Evolutionary conservation across 2,113 vertebrate genomes (phyloP), one percentile per base, ranked within the genome.

Genomic region (Nyctibius bracteatus): DNA sequence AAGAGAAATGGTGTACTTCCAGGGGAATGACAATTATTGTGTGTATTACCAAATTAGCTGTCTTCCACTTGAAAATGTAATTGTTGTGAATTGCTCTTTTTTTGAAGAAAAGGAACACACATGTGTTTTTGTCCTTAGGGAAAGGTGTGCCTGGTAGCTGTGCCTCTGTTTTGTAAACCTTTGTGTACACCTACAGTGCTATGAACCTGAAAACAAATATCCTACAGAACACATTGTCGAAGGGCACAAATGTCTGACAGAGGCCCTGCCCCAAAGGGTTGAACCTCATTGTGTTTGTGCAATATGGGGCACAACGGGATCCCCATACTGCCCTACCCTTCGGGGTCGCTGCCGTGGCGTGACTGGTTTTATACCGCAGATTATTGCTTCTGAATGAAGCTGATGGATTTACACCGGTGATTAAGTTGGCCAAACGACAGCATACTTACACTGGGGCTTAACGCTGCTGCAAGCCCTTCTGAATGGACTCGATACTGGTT

Each of bases 151-250:
- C 35, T 23, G 25, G 5, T 2, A 43, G 59, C 75, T 30, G 0
- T 66, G 88, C 77, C 43, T 51, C 54, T 66, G n/a, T n/a, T n/a
- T n/a, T n/a, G 63, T 90, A 79, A 83, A 90, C 54, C 65, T 79
- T 85, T 86, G 78, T 93, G 17, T 72, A n/a, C 23, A 1, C 1
- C 3, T 86, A 61, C 28, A 23, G 88, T 43, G 63, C 88, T 43
- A 19, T 4, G 12, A 71, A 87, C 75, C 97, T 95, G 96, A 96
- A 97, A 97, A 97, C 93, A 97, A 98, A 97, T 95, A 96, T 81
- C 91, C 96, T 93, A 54, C 92, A 71, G 92, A 73, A 95, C n/a
- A 43, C 25, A 4, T 44, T 81, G 91, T 93, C 70, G 59, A 63
- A 75, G 85, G 81, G 85, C 94, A 88, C 73, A 31, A 63, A 59